Conservation (phyloP, 30 jellyfish, hydroid and myxozoan species). For the Aurelia sp. region DNA sequence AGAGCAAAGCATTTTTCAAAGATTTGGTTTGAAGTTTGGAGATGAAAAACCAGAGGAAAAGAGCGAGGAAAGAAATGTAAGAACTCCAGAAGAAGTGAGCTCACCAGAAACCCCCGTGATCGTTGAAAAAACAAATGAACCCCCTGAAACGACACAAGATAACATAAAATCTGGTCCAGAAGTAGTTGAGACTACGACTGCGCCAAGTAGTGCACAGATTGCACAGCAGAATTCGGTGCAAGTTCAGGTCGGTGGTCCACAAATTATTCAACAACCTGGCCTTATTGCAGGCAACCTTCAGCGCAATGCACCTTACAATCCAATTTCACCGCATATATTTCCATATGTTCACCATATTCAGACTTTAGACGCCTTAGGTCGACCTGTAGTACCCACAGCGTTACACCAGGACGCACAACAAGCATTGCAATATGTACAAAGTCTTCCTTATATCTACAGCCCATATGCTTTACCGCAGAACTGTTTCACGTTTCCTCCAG, state of each 20-base stretch:
- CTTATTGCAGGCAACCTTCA: constrained; percentile 16
- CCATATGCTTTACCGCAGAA: constrained; percentile 55
- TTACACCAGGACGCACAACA: constrained; percentile 21
- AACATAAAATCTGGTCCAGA: not conserved
- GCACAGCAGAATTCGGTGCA: not conserved
- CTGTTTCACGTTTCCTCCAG: constrained; percentile 58
- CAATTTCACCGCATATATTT: constrained; percentile 60
- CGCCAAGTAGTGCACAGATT: not conserved
- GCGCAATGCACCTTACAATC: constrained; percentile 29
- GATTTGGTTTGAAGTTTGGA: constrained; percentile 18
- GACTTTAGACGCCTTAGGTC: constrained; percentile 39
- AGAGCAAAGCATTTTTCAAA: constrained; percentile 22
- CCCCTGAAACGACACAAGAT: not conserved
- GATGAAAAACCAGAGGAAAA: not conserved
- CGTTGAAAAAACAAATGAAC: not conserved
- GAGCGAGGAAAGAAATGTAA: not conserved
- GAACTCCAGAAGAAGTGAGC: not conserved
- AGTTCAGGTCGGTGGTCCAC: constrained; percentile 10
- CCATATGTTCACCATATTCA: constrained; percentile 75
- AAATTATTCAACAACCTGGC: constrained; percentile 1
- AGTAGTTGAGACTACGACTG: not conserved
- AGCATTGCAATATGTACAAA: constrained; percentile 50
- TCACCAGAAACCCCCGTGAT: no score
- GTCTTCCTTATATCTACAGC: constrained; percentile 60
- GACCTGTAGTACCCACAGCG: constrained; percentile 25